Conservation (phyloP, 2,797 vertebrate species). For the Pteropus rufus region DNA sequence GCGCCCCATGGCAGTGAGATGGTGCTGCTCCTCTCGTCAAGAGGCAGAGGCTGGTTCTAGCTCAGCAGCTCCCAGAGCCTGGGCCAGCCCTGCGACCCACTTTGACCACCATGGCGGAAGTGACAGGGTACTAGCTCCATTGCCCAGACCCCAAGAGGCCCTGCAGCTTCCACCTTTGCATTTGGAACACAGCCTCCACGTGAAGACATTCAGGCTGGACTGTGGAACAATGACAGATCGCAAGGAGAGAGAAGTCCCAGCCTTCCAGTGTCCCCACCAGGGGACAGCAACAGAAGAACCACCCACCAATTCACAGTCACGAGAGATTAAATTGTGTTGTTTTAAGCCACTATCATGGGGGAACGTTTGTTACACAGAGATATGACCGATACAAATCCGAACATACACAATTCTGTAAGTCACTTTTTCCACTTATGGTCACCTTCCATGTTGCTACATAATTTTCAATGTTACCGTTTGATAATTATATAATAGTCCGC, state of each 20-base stretch:
- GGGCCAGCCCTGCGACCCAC: neutral
- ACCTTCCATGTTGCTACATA: rapidly evolving
- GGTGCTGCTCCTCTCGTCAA: neutral
- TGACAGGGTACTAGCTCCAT: rapidly evolving
- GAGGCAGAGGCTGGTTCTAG: neutral
- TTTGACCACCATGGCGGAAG: neutral
- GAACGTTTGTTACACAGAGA: neutral
- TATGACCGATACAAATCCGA: neutral
- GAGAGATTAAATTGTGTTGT: neutral
- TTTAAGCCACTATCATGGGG: neutral
- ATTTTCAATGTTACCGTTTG: neutral
- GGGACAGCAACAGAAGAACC: neutral
- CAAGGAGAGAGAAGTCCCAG: neutral
- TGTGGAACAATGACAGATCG: rapidly evolving
- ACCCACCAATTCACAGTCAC: neutral
- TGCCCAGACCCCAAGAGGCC: neutral
- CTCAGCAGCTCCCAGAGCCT: neutral
- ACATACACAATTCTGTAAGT: neutral
- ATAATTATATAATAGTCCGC: neutral
- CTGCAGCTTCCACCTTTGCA: neutral
- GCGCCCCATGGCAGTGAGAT: rapidly evolving
- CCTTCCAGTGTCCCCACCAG: neutral
- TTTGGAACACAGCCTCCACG: no score
- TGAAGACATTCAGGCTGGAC: neutral
- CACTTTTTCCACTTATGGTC: neutral